A percentile compares a stretch with the other conserved stretches of the same genome.
Evolutionary conservation across 2,113 vertebrate genomes (phyloP).

Genomic region (human): GRCh38 chr5:32734501-32735000

Average conservation of each 20-base stretch:
- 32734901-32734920: neutral
- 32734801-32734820: neutral
- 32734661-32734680: neutral
- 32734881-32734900: neutral
- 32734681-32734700: neutral
- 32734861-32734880: neutral
- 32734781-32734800: neutral
- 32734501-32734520: neutral
- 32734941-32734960: neutral
- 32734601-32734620: neutral
- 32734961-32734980: neutral
- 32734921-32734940: neutral
- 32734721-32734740: neutral
- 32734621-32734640: neutral
- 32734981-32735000: neutral
- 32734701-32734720: neutral
- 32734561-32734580: neutral
- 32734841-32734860: neutral
- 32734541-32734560: neutral
- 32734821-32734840: fast-evolving
- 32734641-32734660: neutral
- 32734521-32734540: neutral
- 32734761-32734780: neutral
- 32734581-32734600: neutral
- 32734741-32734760: neutral